A percentile compares a stretch with the other conserved stretches of the same genome.
Evolutionary conservation across 2,797 vertebrate genomes (phyloP).

Genomic region (Percopsis omiscomaycus): DNA sequence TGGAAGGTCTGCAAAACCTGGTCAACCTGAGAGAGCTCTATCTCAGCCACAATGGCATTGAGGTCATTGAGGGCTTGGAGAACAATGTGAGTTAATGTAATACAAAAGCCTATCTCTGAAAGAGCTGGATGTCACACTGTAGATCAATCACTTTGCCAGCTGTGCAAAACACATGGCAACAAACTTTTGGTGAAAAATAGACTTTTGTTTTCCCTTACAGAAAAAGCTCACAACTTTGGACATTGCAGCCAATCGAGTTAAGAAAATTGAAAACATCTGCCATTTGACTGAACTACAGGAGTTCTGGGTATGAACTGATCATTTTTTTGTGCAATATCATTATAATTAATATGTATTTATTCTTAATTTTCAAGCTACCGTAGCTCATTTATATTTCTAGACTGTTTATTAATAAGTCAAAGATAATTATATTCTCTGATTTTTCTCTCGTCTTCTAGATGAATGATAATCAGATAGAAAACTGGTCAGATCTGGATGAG

Average conservation of each 20-base stretch:
- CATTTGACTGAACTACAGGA: constrained; percentile 96
- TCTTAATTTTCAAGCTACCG: too few species aligned
- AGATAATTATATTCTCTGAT: background rate
- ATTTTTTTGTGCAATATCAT: background rate
- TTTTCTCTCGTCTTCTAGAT: constrained; percentile 77
- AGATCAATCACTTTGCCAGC: constrained; percentile 3
- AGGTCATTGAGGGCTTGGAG: constrained; percentile 96
- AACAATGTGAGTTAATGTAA: constrained; percentile 87
- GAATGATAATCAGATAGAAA: constrained; percentile 96
- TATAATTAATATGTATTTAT: background rate
- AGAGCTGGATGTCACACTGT: background rate
- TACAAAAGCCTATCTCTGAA: constrained; percentile 12
- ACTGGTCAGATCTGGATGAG: constrained; percentile 97
- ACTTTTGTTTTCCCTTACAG: constrained; percentile 64
- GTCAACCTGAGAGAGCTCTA: constrained; percentile 92
- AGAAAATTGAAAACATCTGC: constrained; percentile 96
- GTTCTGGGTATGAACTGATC: constrained; percentile 87
- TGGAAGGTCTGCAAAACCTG: constrained; percentile 92
- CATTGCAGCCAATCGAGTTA: constrained; percentile 94
- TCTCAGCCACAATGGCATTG: constrained; percentile 97
- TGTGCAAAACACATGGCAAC: constrained; percentile 7
- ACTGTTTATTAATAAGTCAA: too few species aligned
- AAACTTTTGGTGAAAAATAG: background rate
- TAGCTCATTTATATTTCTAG: too few species aligned
- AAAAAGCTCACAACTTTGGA: constrained; percentile 98